phyloP scores from a whole-genome alignment of 2,888 invertebrate genomes.

The Tortricodes alternella region DNA sequence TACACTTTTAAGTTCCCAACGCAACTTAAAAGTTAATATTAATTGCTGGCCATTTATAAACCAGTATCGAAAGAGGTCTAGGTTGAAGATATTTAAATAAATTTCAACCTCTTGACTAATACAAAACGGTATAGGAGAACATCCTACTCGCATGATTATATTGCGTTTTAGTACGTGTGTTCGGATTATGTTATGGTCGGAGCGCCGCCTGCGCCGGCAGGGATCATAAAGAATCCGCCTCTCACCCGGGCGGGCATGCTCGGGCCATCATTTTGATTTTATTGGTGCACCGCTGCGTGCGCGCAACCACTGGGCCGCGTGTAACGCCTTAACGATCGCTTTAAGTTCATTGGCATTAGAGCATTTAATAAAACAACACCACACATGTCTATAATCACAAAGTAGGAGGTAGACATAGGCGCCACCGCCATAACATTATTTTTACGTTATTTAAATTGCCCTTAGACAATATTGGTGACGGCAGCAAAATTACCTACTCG shows the following conservation, averaged over 20 bases:
- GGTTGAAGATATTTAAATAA: constrained; percentile 23
- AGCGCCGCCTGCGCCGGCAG: constrained; percentile 22
- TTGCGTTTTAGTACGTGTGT: constrained; percentile 1
- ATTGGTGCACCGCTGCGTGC: constrained; percentile 30
- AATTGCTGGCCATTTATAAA: constrained; percentile 26
- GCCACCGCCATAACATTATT: too few relatives aligned
- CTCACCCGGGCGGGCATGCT: constrained; percentile 20
- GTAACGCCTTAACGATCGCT: constrained; percentile 32
- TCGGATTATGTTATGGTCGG: constrained; percentile 2
- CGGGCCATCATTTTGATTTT: constrained; percentile 35
- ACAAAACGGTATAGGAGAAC: constrained; percentile 12
- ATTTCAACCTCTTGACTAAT: constrained; percentile 6
- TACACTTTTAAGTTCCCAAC: constrained; percentile 20
- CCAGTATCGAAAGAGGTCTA: constrained; percentile 30
- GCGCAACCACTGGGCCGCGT: constrained; percentile 26
- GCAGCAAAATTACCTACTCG: constrained; percentile 30
- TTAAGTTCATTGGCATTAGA: constrained; percentile 30
- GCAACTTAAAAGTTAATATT: constrained; percentile 20
- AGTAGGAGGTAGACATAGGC: too few relatives aligned
- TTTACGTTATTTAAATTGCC: too few relatives aligned
- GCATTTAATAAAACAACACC: constrained; percentile 21
- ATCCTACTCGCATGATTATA: neutral
- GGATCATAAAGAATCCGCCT: constrained; percentile 26
- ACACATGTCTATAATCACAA: neutral
- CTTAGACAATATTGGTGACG: neutral